phyloP scores from a whole-genome alignment of 2,888 invertebrate species.

The Beris chalybata region DNA sequence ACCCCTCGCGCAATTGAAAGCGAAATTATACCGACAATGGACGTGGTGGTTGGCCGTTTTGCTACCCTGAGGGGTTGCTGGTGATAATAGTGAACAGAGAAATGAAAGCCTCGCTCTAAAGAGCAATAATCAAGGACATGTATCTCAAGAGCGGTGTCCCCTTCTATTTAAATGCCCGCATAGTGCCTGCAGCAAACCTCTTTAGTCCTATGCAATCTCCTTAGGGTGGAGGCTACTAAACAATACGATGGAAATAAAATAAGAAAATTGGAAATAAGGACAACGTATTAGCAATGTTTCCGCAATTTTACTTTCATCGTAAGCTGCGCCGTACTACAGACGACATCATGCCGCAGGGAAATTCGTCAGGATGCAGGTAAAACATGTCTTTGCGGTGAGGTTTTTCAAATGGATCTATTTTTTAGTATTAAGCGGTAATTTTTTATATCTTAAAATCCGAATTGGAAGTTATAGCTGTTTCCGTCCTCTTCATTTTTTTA shows the following conservation, averaged over 20 bases:
- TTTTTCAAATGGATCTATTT: too few relatives aligned
- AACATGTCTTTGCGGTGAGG: not conserved
- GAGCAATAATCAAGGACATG: slow-evolving; percentile 29
- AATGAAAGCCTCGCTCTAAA: slow-evolving; percentile 20
- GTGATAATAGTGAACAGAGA: slow-evolving; percentile 26
- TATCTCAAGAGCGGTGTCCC: slow-evolving; percentile 14
- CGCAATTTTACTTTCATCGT: slow-evolving; percentile 5
- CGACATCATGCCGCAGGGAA: slow-evolving; percentile 6
- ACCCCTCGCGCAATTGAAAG: slow-evolving; percentile 28
- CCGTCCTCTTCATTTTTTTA: too few relatives aligned
- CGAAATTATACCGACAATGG: slow-evolving; percentile 30
- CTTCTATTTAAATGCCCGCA: slow-evolving; percentile 24
- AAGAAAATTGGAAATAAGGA: slow-evolving; percentile 22
- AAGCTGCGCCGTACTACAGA: too few relatives aligned
- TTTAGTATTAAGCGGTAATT: too few relatives aligned
- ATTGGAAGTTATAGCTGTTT: too few relatives aligned
- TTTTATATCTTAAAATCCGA: too few relatives aligned
- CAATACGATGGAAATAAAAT: slow-evolving; percentile 9
- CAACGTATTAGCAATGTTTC: slow-evolving; percentile 21
- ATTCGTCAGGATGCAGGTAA: slow-evolving; percentile 1
- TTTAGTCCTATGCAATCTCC: slow-evolving; percentile 14
- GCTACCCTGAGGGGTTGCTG: slow-evolving; percentile 23
- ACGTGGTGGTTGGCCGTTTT: slow-evolving; percentile 28
- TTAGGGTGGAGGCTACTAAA: slow-evolving; percentile 3
- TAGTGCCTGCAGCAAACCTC: slow-evolving; percentile 27